These are phyloP conservation scores for Busseola fusca DNA, from an alignment of 2,888 invertebrate genomes.

Conservation along the genomic window DNA sequence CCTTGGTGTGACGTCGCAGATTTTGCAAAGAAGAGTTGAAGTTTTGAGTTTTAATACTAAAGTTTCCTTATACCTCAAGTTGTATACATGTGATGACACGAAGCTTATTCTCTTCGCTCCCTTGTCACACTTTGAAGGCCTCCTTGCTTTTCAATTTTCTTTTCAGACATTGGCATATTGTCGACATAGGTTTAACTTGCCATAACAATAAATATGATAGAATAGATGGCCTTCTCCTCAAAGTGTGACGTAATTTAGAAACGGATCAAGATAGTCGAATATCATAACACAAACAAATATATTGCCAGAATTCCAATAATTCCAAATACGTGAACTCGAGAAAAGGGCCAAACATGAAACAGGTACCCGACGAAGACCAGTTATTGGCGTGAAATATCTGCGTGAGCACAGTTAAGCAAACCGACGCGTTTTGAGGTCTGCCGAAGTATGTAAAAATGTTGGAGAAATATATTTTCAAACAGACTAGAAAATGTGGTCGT, in stretches of 20 bases:
- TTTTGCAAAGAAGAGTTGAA: background rate
- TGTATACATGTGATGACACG: background rate
- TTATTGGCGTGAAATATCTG: constrained; percentile 34
- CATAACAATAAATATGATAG: background rate
- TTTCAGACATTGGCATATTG: background rate
- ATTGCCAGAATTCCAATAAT: constrained; percentile 19
- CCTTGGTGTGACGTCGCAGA: background rate
- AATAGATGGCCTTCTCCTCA: background rate
- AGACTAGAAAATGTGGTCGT: constrained; percentile 12
- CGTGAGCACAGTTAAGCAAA: constrained; percentile 61
- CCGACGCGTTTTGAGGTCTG: constrained; percentile 45
- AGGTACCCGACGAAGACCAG: constrained; percentile 50
- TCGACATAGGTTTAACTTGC: background rate
- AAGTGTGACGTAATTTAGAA: background rate
- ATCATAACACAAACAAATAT: background rate
- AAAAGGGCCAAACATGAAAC: constrained; percentile 52
- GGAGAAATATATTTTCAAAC: background rate
- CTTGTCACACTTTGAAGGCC: background rate
- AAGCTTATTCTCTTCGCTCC: no score
- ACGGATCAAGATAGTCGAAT: background rate
- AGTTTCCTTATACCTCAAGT: no score
- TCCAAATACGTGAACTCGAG: constrained; percentile 25
- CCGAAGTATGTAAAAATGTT: constrained; percentile 12
- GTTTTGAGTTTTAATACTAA: background rate
- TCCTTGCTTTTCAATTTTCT: background rate